Evolutionary conservation across 2,888 invertebrate genomes (phyloP).

Genomic region (Drosophila anceps): DNA sequence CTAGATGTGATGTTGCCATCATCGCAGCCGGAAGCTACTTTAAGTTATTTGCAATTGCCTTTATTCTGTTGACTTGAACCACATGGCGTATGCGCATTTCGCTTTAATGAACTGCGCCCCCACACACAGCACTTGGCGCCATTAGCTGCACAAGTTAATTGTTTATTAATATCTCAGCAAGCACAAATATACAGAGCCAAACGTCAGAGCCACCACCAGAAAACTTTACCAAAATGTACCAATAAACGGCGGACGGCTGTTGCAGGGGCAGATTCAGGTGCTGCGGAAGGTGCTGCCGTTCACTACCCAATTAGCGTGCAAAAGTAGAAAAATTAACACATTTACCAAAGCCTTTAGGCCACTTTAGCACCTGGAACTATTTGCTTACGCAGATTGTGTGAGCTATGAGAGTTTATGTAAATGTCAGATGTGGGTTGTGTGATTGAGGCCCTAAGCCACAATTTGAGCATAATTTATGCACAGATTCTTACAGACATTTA

Average conservation of each 20-base stretch:
- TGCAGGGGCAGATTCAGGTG: background rate
- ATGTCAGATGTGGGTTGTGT: background rate
- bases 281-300: constrained; percentile 3
- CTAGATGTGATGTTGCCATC: background rate
- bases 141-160: constrained; percentile 45
- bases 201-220: constrained; percentile 10
- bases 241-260: background rate
- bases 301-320: constrained; percentile 32
- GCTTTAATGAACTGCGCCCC: constrained; percentile 50
- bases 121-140: constrained; percentile 40
- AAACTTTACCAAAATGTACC: too few relatives aligned
- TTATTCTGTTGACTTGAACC: constrained; percentile 44
- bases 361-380: constrained; percentile 45
- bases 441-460: background rate
- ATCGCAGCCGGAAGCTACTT: constrained; percentile 58
- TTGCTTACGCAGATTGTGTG: background rate
- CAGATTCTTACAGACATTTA: background rate
- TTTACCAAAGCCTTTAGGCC: constrained; percentile 22
- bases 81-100: constrained; percentile 73
- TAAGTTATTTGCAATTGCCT: constrained; percentile 34
- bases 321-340: constrained; percentile 33
- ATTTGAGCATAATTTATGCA: background rate
- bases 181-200: constrained; percentile 32
- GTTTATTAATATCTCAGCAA: constrained; percentile 56
- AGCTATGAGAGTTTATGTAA: background rate